Evolutionary conservation across 2,113 vertebrate genomes (phyloP).

Genomic region (Hyperoodon ampullatus): DNA sequence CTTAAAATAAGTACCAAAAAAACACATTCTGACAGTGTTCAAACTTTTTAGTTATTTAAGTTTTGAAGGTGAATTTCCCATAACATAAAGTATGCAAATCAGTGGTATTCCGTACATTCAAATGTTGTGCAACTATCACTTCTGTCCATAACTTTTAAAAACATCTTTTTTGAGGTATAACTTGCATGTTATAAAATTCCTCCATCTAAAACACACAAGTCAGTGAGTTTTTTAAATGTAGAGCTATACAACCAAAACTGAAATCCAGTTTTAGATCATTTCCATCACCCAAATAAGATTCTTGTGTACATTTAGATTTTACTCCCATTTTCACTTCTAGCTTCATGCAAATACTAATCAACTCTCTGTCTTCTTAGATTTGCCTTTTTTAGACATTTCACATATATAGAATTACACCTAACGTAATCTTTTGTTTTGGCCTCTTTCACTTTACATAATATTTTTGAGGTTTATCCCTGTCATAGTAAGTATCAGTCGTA

Average conservation of each 20-base stretch:
- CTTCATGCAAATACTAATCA: background rate
- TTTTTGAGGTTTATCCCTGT: background rate
- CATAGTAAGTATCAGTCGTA: background rate
- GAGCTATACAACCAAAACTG: background rate
- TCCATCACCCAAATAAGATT: background rate
- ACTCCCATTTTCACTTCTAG: background rate
- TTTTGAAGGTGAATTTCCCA: background rate
- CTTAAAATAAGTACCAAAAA: background rate
- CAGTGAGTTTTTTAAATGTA: background rate
- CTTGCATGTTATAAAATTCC: background rate
- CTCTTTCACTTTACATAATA: background rate
- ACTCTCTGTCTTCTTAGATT: background rate
- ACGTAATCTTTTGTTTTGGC: background rate
- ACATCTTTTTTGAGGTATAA: background rate
- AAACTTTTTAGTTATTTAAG: background rate
- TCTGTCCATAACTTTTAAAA: background rate
- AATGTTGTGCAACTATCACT: background rate
- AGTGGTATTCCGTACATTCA: background rate
- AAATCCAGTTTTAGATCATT: background rate
- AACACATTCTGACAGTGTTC: background rate
- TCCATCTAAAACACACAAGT: background rate
- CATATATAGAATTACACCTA: background rate
- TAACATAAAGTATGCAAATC: background rate
- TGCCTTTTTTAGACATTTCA: background rate
- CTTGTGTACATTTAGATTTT: background rate